Evolutionary conservation across 2,113 vertebrate species (phyloP).

Genomic region (Arenaria interpres): DNA sequence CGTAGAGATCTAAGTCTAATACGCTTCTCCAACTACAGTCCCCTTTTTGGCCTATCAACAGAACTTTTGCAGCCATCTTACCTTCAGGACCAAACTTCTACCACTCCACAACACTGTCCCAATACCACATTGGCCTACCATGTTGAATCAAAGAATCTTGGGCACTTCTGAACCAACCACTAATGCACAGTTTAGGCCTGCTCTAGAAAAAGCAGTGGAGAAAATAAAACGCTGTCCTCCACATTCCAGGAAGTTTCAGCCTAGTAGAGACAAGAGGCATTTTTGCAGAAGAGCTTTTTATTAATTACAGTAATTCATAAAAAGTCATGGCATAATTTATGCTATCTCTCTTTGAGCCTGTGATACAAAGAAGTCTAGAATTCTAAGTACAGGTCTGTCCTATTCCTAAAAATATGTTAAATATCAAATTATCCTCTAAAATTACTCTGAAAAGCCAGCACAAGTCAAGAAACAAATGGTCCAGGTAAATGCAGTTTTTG

Average conservation of each 20-base stretch:
- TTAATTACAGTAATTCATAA: background rate
- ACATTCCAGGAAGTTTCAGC: background rate
- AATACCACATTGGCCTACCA: background rate
- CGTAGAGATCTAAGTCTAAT: rapidly evolving
- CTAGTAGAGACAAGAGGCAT: background rate
- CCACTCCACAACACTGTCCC: background rate
- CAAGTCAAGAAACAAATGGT: background rate
- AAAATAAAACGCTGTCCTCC: background rate
- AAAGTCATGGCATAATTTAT: background rate
- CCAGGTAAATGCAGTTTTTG: background rate
- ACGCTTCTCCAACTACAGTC: background rate
- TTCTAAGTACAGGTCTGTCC: background rate
- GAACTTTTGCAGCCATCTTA: background rate
- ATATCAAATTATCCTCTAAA: background rate
- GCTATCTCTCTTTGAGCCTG: background rate
- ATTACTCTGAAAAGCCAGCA: background rate
- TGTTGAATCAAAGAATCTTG: background rate
- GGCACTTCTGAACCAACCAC: background rate
- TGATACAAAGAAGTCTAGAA: background rate
- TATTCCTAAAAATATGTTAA: background rate
- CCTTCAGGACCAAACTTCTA: background rate
- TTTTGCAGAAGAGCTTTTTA: background rate
- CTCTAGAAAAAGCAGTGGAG: background rate
- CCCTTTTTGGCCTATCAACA: background rate
- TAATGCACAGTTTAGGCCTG: background rate